Base-by-base conservation (phyloP, 2,797 vertebrate genomes). In the Prunella strophiata region DNA sequence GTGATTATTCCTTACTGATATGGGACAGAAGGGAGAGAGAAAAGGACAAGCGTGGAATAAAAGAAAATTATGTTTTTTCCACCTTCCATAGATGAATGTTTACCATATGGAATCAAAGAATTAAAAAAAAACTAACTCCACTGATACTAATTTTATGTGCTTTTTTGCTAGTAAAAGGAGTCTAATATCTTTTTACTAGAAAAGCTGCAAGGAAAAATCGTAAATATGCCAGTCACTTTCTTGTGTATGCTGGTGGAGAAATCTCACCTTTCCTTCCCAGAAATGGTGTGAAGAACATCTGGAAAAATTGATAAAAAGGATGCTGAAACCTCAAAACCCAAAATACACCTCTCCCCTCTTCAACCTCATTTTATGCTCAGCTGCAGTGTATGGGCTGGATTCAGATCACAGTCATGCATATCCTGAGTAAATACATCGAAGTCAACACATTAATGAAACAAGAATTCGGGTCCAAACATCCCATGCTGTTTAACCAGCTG, bases 161-260 rank as follows among this genome's bases (percentile, higher is more conserved):
- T 67, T 95, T 95, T 93, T 92, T 91, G 80, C 93, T 94, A 96
- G 96, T 93, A 96, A 97, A 97, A 90, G 27, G 71, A 93, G 57
- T 92, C 85, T 87, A 96, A 92, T 96, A 91, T 92, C 82, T 93
- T 97, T 97, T 96, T 95, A 96, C 76, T 92, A 95, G 94, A 88
- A 96, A 93, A 96, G 75, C 91, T 84, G 85, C 74, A 94, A 90
- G 89, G 92, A 95, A 97, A 96, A 95, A 88, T 32, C 67, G 0
- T 96, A 96, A 97, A 96, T 95, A 96, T 92, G 96, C 91, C 95
- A 96, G 83, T 92, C 92, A 96, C 89, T 93, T 92, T 91, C 93
- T 90, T 91, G 83, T 59, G 79, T 79, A 95, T 23, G 50, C 55
- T 82, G 52, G 88, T 93, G 67, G 83, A 94, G 89, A 94, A 88